These are phyloP conservation scores for Oxyura jamaicensis DNA, from an alignment of 2,113 vertebrate genomes.

Conservation along the genomic window DNA sequence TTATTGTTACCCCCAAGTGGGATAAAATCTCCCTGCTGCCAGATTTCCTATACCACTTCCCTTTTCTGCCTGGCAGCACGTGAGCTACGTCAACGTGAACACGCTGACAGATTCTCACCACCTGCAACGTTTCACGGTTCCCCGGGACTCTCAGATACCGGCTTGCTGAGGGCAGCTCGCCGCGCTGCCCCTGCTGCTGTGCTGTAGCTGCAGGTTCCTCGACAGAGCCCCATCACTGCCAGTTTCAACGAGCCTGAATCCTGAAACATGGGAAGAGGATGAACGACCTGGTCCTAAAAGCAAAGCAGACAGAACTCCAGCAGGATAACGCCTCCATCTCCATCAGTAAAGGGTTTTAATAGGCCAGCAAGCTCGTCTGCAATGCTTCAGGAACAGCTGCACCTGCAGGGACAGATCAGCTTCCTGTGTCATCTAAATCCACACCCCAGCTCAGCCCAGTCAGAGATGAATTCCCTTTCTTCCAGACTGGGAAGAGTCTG, in stretches of 20 bases:
- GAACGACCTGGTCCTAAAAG: background rate
- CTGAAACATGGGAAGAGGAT: background rate
- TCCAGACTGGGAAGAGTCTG: background rate
- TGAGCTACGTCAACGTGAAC: fast-evolving
- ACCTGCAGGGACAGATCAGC: background rate
- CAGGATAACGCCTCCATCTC: background rate
- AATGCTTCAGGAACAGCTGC: background rate
- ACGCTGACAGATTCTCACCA: background rate
- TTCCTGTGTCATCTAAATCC: background rate
- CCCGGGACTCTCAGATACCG: background rate
- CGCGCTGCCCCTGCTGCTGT: background rate
- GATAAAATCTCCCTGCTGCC: background rate
- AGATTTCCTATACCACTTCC: background rate
- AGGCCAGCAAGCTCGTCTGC: background rate
- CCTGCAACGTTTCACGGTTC: fast-evolving
- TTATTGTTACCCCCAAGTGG: background rate
- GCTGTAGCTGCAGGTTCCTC: background rate
- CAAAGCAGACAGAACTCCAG: background rate
- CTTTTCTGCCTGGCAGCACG: background rate
- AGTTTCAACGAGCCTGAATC: background rate
- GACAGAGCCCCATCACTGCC: background rate
- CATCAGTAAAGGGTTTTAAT: background rate
- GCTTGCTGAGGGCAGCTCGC: background rate
- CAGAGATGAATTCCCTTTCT: background rate
- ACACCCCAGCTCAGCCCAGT: background rate